Conservation (phyloP, 2,113 vertebrate genomes). For the Ploceus nigricollis region DNA sequence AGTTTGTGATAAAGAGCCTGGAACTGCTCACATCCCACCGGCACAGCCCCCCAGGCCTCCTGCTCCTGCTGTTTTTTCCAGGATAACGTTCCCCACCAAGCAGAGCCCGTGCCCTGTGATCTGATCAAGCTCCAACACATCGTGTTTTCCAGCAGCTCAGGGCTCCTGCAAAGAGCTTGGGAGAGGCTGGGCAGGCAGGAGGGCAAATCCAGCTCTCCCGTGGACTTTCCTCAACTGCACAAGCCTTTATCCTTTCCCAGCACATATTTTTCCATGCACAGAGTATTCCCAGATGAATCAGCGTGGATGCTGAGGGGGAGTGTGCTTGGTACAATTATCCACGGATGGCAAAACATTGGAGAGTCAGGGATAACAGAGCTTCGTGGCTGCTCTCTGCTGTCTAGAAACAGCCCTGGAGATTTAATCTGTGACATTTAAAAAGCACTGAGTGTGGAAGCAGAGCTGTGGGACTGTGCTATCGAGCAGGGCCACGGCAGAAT, state of each 20-base stretch:
- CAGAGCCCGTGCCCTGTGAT: neutral
- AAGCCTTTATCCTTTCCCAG: neutral
- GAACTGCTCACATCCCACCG: neutral
- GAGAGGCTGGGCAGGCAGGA: neutral
- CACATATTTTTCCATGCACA: neutral
- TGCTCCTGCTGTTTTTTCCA: neutral
- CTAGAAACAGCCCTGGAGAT: slow-evolving; percentile 9
- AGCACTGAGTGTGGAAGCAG: neutral
- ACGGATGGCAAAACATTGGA: neutral
- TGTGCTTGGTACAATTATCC: neutral
- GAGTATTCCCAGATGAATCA: neutral
- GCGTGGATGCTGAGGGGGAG: neutral
- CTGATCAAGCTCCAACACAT: slow-evolving; percentile 51
- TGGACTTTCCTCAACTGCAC: neutral
- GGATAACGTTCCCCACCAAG: neutral
- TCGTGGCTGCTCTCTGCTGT: neutral
- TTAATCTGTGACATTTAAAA: neutral
- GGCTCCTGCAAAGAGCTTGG: neutral
- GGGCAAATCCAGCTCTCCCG: neutral
- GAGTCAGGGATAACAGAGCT: neutral
- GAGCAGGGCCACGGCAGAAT: neutral
- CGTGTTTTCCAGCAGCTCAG: neutral
- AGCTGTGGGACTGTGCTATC: neutral
- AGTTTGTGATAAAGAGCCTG: neutral
- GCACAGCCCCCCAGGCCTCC: neutral